Conservation (phyloP, 2,113 vertebrate genomes). For the Anguilla rostrata region DNA sequence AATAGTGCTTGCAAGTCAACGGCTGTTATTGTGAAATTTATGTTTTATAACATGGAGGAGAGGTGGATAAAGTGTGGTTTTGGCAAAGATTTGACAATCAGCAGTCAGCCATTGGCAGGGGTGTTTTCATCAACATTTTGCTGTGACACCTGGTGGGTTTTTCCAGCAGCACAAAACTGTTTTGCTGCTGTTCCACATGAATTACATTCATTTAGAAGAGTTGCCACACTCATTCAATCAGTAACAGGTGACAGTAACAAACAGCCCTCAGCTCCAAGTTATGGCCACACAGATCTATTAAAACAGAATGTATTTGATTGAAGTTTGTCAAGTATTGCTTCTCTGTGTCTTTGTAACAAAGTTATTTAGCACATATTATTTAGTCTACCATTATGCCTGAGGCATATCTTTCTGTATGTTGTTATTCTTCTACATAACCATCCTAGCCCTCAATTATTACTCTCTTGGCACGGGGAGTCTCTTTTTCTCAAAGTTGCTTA, state of each 20-base stretch:
- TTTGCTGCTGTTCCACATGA: background rate
- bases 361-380: background rate
- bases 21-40: background rate
- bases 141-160: background rate
- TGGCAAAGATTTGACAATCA: background rate
- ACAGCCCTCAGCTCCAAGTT: background rate
- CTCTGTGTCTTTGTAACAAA: background rate
- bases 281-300: background rate
- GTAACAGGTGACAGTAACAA: background rate
- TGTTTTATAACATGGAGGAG: background rate
- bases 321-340: background rate
- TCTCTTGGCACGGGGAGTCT: slow-evolving; percentile 9
- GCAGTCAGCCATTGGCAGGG: background rate
- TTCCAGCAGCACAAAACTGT: background rate
- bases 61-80: background rate
- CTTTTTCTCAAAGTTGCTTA: slow-evolving; percentile 12
- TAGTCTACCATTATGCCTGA: slow-evolving; percentile 15
- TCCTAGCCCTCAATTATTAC: slow-evolving; percentile 7
- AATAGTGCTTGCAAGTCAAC: background rate
- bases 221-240: background rate
- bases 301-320: background rate
- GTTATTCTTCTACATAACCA: slow-evolving; percentile 14
- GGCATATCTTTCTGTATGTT: slow-evolving; percentile 5
- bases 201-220: background rate
- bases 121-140: background rate